Evolutionary conservation across 1,140 invertebrate species (phyloP).

Genomic region (Microplitis mediator): DNA sequence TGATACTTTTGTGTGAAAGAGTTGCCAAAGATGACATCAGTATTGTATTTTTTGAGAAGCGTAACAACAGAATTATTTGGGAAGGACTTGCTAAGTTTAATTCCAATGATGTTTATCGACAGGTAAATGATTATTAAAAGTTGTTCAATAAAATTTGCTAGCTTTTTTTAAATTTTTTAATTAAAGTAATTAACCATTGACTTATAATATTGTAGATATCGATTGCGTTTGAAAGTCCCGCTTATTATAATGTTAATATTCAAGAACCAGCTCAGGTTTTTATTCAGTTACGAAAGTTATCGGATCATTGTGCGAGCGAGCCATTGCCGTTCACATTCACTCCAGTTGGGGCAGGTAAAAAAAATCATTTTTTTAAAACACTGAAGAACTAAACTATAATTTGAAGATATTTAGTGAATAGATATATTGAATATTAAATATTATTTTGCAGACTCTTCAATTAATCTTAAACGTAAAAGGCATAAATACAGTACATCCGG

Average conservation of each 20-base stretch:
- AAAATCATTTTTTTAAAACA: neutral
- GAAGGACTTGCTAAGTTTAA: conserved; percentile 86
- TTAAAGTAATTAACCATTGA: neutral
- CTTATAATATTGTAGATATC: conserved; percentile 59
- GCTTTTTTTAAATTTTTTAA: neutral
- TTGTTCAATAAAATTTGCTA: neutral
- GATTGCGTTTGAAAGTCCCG: conserved; percentile 78
- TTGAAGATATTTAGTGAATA: too few species aligned
- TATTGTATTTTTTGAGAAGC: conserved; percentile 87
- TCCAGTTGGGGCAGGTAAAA: conserved; percentile 55
- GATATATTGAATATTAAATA: too few species aligned
- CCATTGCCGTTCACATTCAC: conserved; percentile 77
- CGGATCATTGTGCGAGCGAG: conserved; percentile 80
- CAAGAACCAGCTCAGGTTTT: conserved; percentile 72
- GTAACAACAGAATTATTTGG: conserved; percentile 77
- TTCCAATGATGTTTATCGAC: conserved; percentile 89
- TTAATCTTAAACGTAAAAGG: neutral
- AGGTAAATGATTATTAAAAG: conserved; percentile 53
- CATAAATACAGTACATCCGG: neutral
- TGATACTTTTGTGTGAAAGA: conserved; percentile 94
- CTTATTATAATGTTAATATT: conserved; percentile 70
- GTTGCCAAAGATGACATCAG: conserved; percentile 89
- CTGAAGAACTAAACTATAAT: neutral
- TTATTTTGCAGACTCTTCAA: neutral
- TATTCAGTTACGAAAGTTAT: conserved; percentile 79